Percentiles rank a stretch among this genome's conserved stretches.
Evolutionary conservation across 2,113 vertebrate genomes (phyloP).

Genomic region (Leptobrachium ailaonicum): DNA sequence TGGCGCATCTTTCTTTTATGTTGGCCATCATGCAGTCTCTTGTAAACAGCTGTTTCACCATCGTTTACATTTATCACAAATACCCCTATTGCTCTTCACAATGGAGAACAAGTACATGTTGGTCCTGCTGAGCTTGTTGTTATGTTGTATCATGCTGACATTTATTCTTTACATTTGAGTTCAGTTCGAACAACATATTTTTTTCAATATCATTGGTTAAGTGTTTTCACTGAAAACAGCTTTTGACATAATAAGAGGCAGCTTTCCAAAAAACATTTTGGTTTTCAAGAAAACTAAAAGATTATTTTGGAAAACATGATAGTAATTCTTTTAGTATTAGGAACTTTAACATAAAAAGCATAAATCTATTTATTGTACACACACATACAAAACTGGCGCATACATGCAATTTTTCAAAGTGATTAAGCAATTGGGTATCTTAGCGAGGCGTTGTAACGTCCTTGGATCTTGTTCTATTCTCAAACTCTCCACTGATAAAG

Average conservation of each 20-base stretch:
- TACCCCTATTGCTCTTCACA: slow-evolving; percentile 32
- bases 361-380: too few relatives aligned
- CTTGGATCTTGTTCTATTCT: too few relatives aligned
- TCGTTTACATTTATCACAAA: slow-evolving; percentile 35
- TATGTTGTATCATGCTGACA: slow-evolving; percentile 27
- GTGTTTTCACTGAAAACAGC: slow-evolving; percentile 5
- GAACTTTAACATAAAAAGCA: too few relatives aligned
- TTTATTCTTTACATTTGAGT: slow-evolving; percentile 28
- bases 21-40: slow-evolving; percentile 1
- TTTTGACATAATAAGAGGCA: neutral
- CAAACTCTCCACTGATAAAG: too few relatives aligned
- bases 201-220: slow-evolving; percentile 1
- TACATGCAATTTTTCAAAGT: too few relatives aligned
- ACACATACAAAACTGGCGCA: too few relatives aligned
- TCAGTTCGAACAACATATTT: neutral
- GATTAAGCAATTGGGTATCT: too few relatives aligned
- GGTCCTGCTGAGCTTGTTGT: slow-evolving; percentile 36
- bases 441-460: too few relatives aligned
- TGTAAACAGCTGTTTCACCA: slow-evolving; percentile 33
- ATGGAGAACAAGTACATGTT: slow-evolving; percentile 25
- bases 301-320: neutral
- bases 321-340: too few relatives aligned
- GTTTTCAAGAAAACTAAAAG: neutral
- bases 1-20: slow-evolving; percentile 13
- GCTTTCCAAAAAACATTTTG: neutral